Evolutionary conservation across 2,888 invertebrate genomes (phyloP), one percentile per base, ranked within the genome.

Genomic region (Plusia festucae): DNA sequence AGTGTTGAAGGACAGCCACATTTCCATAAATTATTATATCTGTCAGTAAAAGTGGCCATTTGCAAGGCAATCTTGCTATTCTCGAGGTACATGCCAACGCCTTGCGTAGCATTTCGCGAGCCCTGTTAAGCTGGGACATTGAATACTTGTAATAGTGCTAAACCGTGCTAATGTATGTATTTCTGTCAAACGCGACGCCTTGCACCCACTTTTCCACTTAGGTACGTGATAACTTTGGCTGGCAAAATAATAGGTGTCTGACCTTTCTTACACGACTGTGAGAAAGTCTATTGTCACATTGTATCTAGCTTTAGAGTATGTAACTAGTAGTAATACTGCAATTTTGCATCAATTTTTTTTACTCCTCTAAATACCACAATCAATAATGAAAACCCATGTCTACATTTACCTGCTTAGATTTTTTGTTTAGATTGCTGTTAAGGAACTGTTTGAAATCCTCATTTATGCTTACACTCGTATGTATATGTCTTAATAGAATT

Each of bases 141-240:
- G 34, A 62, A 55, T 64, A 63, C 54, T 44, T 53, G 60, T 67
- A 63, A 70, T 71, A 62, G 61, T 66, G 68, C 55, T 78, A 76
- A 77, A 77, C 62, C 68, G 73, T 73, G 74, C 54, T 77, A 83
- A 84, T 78, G 65, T 79, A 82, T 82, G 80, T 79, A 81, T 82
- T 81, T 80, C 80, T 84, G 85, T 72, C 77, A 81, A 62, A 73
- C 59, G 68, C 60, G 78, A 77, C 68, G 73, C 65, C 60, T 46
- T 54, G 67, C 68, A 65, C 70, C 73, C 32, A 76, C 70, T 80
- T 80, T 70, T 76, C 74, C 56, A 70, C 65, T 79, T 62, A 11
- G 46, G 18, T 49, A 60, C 53, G 56, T 74, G 68, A 53, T 66
- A 60, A 52, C 55, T 57, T 59, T 55, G 22, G 32, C 61, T 62